These are phyloP conservation scores for Corythornis cristatus DNA, from an alignment of 2,113 vertebrate genomes.

Conservation along the genomic window DNA sequence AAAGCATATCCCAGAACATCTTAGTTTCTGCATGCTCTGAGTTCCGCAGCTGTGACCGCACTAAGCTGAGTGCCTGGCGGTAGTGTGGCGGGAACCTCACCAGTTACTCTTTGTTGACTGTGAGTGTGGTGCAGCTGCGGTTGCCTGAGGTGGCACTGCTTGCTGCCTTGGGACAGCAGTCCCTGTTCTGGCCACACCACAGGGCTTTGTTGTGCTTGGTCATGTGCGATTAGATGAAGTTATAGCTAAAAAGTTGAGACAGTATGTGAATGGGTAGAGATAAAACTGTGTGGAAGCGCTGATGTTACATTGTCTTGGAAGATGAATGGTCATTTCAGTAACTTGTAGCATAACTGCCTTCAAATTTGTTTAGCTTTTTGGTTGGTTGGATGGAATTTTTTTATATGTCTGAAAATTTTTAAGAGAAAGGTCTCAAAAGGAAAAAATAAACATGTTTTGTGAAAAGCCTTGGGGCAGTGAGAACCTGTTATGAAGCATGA, in stretches of 20 bases:
- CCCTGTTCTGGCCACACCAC: too few relatives aligned
- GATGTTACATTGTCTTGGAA: fast-evolving
- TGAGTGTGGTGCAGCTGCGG: not conserved
- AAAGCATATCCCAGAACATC: fast-evolving
- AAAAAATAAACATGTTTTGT: not conserved
- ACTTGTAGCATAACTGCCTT: not conserved
- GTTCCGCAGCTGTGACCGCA: fast-evolving
- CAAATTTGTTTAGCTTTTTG: not conserved
- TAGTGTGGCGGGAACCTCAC: not conserved
- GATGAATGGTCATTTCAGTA: not conserved
- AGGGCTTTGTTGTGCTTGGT: not conserved
- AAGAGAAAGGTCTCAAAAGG: not conserved
- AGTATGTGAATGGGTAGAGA: not conserved
- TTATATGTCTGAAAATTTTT: not conserved
- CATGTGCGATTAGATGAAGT: not conserved
- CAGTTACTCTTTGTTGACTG: not conserved
- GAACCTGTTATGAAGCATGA: not conserved
- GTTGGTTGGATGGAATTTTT: not conserved
- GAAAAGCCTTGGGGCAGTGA: not conserved
- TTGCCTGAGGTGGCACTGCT: not conserved
- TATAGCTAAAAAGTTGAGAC: not conserved
- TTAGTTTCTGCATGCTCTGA: not conserved
- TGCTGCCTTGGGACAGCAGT: not conserved
- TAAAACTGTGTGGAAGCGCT: not conserved
- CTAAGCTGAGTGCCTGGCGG: not conserved